Evolutionary conservation across 2,797 vertebrate genomes (phyloP).

Genomic region (Enteromius mattozi): DNA sequence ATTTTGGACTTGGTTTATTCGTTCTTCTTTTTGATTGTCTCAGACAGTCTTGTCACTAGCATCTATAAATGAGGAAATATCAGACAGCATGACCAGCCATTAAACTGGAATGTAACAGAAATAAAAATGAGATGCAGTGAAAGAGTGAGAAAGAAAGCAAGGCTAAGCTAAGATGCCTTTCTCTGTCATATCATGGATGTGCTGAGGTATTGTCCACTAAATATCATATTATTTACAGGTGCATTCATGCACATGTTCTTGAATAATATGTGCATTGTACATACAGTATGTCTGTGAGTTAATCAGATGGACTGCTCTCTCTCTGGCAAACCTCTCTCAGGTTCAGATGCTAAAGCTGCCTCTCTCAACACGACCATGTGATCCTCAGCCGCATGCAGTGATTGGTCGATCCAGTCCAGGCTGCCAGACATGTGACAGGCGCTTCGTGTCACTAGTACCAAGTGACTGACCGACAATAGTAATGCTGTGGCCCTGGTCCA

Average conservation of each 20-base stretch:
- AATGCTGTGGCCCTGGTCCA: slow-evolving; percentile 87
- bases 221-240: background rate
- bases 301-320: slow-evolving; percentile 90
- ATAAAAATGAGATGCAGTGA: background rate
- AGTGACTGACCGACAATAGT: slow-evolving; percentile 92
- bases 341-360: slow-evolving; percentile 89
- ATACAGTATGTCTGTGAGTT: slow-evolving; percentile 9
- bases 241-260: background rate
- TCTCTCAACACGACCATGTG: slow-evolving; percentile 92
- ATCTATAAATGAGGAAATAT: slow-evolving; percentile 1
- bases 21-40: background rate
- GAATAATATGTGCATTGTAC: slow-evolving; percentile 28
- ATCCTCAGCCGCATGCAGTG: slow-evolving; percentile 89
- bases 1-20: background rate
- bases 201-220: slow-evolving; percentile 1
- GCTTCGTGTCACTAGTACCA: slow-evolving; percentile 94
- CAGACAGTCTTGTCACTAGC: background rate
- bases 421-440: slow-evolving; percentile 91
- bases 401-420: slow-evolving; percentile 95
- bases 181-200: background rate
- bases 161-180: background rate
- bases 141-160: slow-evolving; percentile 4
- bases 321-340: slow-evolving; percentile 78
- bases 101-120: slow-evolving; percentile 41
- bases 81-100: background rate